Conservation (phyloP, 1,140 invertebrate genomes). For the Gerris buenoi region DNA sequence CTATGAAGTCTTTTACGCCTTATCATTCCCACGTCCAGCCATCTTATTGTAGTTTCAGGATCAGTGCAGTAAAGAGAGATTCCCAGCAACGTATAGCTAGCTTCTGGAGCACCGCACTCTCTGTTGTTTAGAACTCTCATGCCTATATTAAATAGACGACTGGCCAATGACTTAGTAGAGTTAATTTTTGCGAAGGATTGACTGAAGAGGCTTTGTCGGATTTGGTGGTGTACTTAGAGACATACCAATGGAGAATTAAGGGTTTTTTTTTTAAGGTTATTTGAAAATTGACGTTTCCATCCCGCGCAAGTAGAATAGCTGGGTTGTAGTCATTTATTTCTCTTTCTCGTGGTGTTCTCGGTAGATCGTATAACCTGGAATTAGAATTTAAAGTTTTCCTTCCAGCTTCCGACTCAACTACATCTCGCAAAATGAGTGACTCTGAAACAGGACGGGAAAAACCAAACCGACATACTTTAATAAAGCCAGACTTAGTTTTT, state of each 20-base stretch:
- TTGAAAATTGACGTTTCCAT: slow-evolving; percentile 22
- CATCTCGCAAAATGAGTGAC: slow-evolving; percentile 18
- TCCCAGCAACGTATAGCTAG: slow-evolving; percentile 18
- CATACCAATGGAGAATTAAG: slow-evolving; percentile 15
- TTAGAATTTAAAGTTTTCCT: slow-evolving; percentile 22
- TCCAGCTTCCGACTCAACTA: slow-evolving; percentile 20
- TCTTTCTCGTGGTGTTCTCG: slow-evolving; percentile 19
- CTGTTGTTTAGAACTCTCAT: slow-evolving; percentile 18
- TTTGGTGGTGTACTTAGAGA: slow-evolving; percentile 23
- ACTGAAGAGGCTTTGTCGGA: slow-evolving; percentile 13
- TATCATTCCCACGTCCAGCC: slow-evolving; percentile 20
- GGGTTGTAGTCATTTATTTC: slow-evolving; percentile 19
- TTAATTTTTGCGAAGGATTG: slow-evolving; percentile 18
- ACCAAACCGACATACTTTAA: slow-evolving; percentile 22
- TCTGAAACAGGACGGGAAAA: slow-evolving; percentile 22
- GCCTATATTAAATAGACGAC: slow-evolving; percentile 18
- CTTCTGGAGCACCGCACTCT: slow-evolving; percentile 21
- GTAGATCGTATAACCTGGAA: slow-evolving; percentile 25
- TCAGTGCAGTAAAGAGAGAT: slow-evolving; percentile 20
- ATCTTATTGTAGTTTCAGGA: slow-evolving; percentile 20
- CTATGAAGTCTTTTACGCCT: slow-evolving; percentile 19
- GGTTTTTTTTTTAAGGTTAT: slow-evolving; percentile 18
- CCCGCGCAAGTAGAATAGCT: slow-evolving; percentile 18
- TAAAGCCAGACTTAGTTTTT: slow-evolving; percentile 17
- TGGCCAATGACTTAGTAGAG: slow-evolving; percentile 16